Conservation (phyloP, 2,797 vertebrate species). For the Spheniscus humboldti region DNA sequence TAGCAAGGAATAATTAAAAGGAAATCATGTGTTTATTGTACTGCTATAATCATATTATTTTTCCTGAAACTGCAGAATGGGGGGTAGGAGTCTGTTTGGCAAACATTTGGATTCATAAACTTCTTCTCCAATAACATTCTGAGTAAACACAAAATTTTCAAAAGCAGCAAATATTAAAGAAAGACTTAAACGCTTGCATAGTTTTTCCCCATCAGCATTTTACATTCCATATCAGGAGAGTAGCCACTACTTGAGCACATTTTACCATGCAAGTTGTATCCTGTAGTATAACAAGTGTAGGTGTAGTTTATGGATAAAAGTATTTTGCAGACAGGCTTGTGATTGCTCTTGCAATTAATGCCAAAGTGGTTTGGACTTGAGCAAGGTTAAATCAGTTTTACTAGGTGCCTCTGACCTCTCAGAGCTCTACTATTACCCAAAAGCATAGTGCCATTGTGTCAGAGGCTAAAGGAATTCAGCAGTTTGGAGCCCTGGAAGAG, state of each 20-base stretch:
- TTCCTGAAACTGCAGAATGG: background rate
- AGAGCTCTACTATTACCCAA: background rate
- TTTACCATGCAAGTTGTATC: background rate
- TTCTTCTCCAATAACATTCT: background rate
- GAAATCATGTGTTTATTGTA: background rate
- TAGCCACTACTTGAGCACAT: background rate
- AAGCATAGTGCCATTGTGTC: background rate
- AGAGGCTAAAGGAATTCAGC: background rate
- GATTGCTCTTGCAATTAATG: background rate
- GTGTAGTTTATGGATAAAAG: background rate
- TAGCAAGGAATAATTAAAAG: conserved; percentile 56
- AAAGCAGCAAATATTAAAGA: background rate
- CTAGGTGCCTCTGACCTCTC: background rate
- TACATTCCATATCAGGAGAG: background rate
- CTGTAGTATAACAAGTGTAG: background rate
- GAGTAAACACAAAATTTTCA: background rate
- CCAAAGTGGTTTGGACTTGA: background rate
- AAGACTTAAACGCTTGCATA: background rate
- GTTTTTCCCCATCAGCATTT: background rate
- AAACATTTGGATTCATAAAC: background rate
- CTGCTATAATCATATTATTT: background rate
- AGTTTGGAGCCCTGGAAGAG: background rate
- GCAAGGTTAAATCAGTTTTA: background rate
- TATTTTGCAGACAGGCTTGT: background rate
- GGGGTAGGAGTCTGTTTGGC: background rate